Base-by-base conservation (phyloP, 2,797 vertebrate genomes). In the Menidia menidia region DNA sequence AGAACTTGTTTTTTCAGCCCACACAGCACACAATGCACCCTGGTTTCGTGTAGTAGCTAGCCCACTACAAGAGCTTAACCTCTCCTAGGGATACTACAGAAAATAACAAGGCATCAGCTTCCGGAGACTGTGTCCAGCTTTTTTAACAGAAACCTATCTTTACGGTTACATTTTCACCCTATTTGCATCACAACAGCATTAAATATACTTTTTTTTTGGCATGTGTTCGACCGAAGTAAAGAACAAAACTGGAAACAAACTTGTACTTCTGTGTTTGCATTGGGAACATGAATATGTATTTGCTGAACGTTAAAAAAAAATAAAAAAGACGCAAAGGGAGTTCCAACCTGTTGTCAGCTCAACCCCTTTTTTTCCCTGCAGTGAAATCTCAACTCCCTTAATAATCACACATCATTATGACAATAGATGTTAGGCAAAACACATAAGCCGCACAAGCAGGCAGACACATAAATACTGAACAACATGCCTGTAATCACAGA, bases 321-420 rank as follows among this genome's bases (percentile, higher is more conserved):
- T 1, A 25, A 25, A 25, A 81, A 81, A 87, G 86, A 88, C 89
- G 88, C 86, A 88, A 87, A 91, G 83, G 86, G 86, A 91, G 82
- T 86, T 85, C 82, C 81, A 78, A 90, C 87, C 88, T 92, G 90
- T 90, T 89, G 86, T 90, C 57, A 50, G 72, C 84, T 86, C 87
- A 83, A 83, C 87, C 86, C 88, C 65, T 86, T 88, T 84, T 85
- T 71, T 82, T 59, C 81, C 86, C 86, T 80, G 88, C 87, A 92
- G 88, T 83, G 87, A 89, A 88, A 88, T 89, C 81, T 73, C 75
- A 82, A 80, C 84, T 90, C 79, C 75, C 81, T 83, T 92, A 92
- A 89, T 92, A 88, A 89, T 88, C 87, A 64, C 86, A 85, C 86
- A 88, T 92, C 83, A 78, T 88, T 89, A 90, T 84, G 84, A 93